Conservation (phyloP, 2,113 vertebrate species). For the Calidris pugnax region DNA sequence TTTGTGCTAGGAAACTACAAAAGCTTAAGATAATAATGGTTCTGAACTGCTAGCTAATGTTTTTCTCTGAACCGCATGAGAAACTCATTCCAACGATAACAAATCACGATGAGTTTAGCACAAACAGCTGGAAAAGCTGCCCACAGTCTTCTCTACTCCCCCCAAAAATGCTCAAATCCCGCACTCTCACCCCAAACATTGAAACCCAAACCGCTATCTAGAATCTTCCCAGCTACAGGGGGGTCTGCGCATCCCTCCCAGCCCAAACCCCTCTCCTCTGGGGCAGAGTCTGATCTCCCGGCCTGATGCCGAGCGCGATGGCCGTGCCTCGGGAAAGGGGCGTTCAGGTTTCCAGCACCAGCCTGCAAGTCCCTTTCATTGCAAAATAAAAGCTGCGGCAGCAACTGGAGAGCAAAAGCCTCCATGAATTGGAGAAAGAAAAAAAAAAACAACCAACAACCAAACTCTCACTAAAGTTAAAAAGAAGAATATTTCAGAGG, state of each 20-base stretch:
- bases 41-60: background rate
- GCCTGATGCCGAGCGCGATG: rapidly evolving
- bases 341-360: background rate
- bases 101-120: background rate
- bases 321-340: rapidly evolving
- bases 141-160: background rate
- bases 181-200: background rate
- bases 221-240: rapidly evolving
- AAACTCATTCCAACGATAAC: background rate
- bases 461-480: too few species aligned
- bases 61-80: background rate
- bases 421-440: background rate
- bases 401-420: background rate
- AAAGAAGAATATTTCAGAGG: background rate
- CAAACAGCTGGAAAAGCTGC: background rate
- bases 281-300: background rate
- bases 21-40: background rate
- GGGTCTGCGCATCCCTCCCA: rapidly evolving
- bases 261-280: background rate
- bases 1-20: background rate
- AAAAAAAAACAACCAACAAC: too few species aligned
- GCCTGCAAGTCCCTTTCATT: background rate
- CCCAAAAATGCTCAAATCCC: background rate
- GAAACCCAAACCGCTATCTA: background rate
- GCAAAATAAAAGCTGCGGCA: background rate